These are phyloP conservation scores for Motacilla tschutschensis DNA, from an alignment of 2,113 vertebrate species.

Conservation along the genomic window DNA sequence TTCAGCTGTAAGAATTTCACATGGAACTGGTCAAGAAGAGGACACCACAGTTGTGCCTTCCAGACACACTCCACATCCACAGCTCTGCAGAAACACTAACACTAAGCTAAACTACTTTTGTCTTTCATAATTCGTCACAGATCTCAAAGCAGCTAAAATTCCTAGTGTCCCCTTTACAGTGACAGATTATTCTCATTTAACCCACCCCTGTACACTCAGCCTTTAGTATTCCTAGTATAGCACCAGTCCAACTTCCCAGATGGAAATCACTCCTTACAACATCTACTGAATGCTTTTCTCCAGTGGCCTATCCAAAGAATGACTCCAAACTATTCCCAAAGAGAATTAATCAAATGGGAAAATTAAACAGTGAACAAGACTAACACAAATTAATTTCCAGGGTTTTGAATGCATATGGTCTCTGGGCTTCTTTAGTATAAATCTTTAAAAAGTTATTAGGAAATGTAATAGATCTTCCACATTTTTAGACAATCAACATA, in stretches of 20 bases:
- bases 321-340: not conserved
- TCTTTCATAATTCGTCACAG: not conserved
- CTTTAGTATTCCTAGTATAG: not conserved
- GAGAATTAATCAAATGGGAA: not conserved
- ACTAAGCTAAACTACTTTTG: not conserved
- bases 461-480: not conserved
- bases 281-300: not conserved
- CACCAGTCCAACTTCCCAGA: accelerated
- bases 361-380: not conserved
- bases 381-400: not conserved
- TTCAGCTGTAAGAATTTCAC: not conserved
- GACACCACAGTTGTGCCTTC: not conserved
- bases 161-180: not conserved
- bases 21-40: not conserved
- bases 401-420: not conserved
- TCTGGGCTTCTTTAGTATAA: not conserved
- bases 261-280: not conserved
- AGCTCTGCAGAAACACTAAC: not conserved
- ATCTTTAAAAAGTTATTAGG: not conserved
- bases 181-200: not conserved
- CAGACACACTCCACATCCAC: not conserved
- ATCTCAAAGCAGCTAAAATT: not conserved
- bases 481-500: not conserved
- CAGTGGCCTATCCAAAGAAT: not conserved
- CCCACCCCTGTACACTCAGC: not conserved